Base-by-base conservation (phyloP, 2,888 invertebrate species). In the Diaprepes abbreviatus region DNA sequence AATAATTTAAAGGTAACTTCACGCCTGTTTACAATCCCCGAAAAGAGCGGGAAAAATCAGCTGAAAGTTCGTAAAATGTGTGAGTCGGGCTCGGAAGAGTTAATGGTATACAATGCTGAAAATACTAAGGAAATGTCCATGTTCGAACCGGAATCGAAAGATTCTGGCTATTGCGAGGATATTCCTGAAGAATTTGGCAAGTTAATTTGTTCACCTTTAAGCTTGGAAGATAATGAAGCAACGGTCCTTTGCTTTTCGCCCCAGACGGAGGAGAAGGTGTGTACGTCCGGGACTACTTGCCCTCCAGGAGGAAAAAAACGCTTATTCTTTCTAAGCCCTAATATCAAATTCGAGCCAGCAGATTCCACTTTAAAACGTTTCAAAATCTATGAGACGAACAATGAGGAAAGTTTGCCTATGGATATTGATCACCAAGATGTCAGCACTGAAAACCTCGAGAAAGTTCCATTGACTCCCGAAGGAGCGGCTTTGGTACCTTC, bases 81-180 rank as follows among this genome's bases (percentile, higher is more conserved):
- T 28, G 28, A 24, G 12, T 17, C 16, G 16, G 10, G 40, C 5
- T 40, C 43, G 4, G 12, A 16, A 3, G 45, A 31, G 17, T 59
- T 45, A 16, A 10, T 45, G 7, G 3, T 14, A 19, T 19, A 59
- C 35, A 63, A 40, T 36, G 28, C 12, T 28, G 48, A 50, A 50
- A 28, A 7, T 14, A 9, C 28, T 9, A 69, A 63, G 24, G 72
- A 72, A 17, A 24, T 62, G 10, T 72, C 72, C 16, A 19, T 72
- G 4, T 72, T 54, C 16, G 72, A 72, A 36, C 14, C 43, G 6
- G 72, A 72, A 19, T 59, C 72, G 12, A 72, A 68, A 24, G 72
- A 72, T 36, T 72, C 72, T 2, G 72, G 72, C 10, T 72, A 36
- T 33, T 60, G 36, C 24, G 72, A 72, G 7, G 72, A 72, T 9